These are phyloP conservation scores for Pterocles orientalis DNA, from an alignment of 2,113 vertebrate species.

Conservation along the genomic window DNA sequence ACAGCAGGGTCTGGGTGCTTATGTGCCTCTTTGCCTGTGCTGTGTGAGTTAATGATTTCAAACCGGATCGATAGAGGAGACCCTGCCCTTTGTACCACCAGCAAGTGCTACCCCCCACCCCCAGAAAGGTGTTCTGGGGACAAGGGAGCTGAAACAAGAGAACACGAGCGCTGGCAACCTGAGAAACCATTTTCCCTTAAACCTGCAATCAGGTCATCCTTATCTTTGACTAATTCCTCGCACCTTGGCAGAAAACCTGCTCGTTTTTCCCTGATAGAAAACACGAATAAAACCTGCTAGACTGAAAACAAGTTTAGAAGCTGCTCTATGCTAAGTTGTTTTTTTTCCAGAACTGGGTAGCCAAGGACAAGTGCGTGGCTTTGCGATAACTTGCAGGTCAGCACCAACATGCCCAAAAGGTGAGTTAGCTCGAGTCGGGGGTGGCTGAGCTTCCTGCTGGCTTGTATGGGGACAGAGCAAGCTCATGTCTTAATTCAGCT, in stretches of 20 bases:
- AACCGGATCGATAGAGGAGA: neutral
- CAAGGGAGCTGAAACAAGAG: neutral
- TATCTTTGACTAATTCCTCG: neutral
- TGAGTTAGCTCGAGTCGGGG: neutral
- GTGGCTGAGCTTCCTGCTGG: neutral
- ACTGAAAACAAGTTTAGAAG: neutral
- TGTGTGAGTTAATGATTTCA: constrained; percentile 1
- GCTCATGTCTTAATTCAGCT: neutral
- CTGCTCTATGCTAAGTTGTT: neutral
- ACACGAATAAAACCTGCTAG: neutral
- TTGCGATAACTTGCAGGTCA: neutral
- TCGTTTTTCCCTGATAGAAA: neutral
- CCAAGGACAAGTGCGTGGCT: neutral
- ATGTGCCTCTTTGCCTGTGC: neutral
- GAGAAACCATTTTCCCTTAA: neutral
- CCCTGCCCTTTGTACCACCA: neutral
- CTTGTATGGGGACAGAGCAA: neutral
- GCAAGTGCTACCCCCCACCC: neutral
- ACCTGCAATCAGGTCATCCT: neutral
- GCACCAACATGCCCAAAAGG: neutral
- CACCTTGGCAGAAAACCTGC: neutral
- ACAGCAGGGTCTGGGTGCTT: neutral
- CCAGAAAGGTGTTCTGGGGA: neutral
- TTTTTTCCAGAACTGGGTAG: neutral
- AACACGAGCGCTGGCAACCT: neutral